Conservation (phyloP, 2,888 invertebrate genomes). For the Globia sparganii region DNA sequence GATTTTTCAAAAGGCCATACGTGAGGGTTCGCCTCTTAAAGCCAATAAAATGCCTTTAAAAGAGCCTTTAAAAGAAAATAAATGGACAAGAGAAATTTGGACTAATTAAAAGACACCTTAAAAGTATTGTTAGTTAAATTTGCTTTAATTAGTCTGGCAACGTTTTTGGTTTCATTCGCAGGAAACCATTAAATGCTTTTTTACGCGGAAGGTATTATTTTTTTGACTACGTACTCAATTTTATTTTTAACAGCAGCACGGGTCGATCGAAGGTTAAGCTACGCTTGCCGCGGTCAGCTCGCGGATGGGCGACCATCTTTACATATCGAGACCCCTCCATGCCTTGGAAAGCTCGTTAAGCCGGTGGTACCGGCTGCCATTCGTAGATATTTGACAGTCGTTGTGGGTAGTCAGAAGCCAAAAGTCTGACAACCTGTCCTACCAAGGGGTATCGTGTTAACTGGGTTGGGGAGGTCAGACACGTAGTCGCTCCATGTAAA, state of each 20-base stretch:
- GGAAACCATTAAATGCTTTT: constrained; percentile 44
- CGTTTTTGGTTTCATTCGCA: constrained; percentile 42
- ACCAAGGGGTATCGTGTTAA: background rate
- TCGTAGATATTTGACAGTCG: background rate
- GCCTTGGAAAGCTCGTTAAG: background rate
- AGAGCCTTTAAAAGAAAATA: constrained; percentile 56
- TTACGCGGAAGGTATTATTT: constrained; percentile 31
- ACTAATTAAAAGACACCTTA: constrained; percentile 67
- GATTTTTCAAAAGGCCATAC: constrained; percentile 38
- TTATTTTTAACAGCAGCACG: background rate
- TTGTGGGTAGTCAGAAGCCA: background rate
- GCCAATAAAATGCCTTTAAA: constrained; percentile 58
- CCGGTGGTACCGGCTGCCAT: background rate
- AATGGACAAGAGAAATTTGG: constrained; percentile 51
- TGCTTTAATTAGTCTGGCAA: constrained; percentile 58
- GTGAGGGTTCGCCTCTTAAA: constrained; percentile 35
- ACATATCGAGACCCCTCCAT: background rate
- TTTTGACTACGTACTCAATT: constrained; percentile 44
- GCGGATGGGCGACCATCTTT: background rate
- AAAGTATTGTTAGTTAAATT: constrained; percentile 63
- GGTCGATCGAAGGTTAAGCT: background rate
- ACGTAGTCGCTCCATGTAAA: background rate
- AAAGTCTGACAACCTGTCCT: background rate
- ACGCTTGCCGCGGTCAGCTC: background rate
- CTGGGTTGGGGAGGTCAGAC: background rate